Percentiles rank a stretch among this genome's conserved stretches.
phyloP scores from a whole-genome alignment of 2,113 vertebrate species.

The Charadrius vociferus region DNA sequence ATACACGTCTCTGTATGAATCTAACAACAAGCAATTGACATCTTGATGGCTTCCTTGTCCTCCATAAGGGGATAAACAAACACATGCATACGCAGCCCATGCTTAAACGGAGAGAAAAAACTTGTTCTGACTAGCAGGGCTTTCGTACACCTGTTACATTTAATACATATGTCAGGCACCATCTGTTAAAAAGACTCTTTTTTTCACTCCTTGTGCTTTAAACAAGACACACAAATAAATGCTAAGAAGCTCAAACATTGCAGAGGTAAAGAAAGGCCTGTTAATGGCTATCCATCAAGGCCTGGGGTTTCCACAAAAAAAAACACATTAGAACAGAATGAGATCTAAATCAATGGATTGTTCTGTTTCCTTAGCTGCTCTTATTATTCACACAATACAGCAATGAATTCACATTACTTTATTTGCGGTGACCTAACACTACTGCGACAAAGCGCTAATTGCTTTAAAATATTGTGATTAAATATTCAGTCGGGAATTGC shows the following conservation, averaged over 20 bases:
- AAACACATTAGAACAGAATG: conserved; percentile 1
- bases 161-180: conserved; percentile 17
- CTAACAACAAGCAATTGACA: conserved; percentile 44
- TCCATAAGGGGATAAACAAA: conserved; percentile 33
- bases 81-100: not conserved
- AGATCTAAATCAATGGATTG: conserved; percentile 31
- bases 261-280: not conserved
- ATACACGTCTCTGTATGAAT: not conserved
- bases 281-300: conserved; percentile 19
- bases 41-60: conserved; percentile 21
- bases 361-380: conserved; percentile 3
- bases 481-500: not conserved
- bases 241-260: not conserved
- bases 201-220: not conserved
- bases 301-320: conserved; percentile 30
- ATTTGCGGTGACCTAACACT: not conserved
- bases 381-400: not conserved
- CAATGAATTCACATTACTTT: conserved; percentile 8
- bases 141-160: not conserved
- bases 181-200: not conserved
- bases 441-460: conserved; percentile 10
- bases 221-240: not conserved
- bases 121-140: not conserved
- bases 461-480: conserved; percentile 11
- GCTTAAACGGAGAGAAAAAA: conserved; percentile 16